A percentile compares a stretch with the other conserved stretches of the same genome.
These are phyloP conservation scores for Aurelia sp. DNA, from an alignment of 30 jellyfish, hydroid and myxozoan species.

Conservation along the genomic window DNA sequence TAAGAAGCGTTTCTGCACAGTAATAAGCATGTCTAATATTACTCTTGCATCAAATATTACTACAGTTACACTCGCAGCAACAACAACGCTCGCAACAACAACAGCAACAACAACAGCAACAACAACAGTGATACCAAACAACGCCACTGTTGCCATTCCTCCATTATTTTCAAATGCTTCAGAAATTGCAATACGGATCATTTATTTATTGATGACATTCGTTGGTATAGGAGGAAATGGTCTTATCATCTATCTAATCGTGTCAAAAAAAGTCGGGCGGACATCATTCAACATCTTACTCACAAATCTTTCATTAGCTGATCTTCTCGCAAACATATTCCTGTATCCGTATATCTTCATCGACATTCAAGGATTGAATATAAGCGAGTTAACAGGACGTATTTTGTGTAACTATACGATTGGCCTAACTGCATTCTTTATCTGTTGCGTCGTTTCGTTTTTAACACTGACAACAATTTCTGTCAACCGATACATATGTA, in stretches of 20 bases:
- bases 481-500: conserved; percentile 52
- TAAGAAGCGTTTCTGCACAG: no score
- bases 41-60: no score
- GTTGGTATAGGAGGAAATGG: conserved; percentile 45
- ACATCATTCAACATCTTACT: conserved; percentile 49
- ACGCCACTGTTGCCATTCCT: neutral
- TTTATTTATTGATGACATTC: conserved; percentile 17
- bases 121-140: no score
- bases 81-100: no score
- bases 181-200: neutral
- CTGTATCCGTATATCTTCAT: conserved; percentile 58
- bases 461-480: conserved; percentile 44
- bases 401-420: conserved; percentile 42
- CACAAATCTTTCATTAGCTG: conserved; percentile 48
- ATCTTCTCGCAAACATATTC: conserved; percentile 33
- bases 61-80: no score
- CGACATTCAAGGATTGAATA: conserved; percentile 31
- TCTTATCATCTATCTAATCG: conserved; percentile 16
- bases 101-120: no score
- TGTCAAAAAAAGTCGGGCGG: conserved; percentile 32
- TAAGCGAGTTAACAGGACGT: conserved; percentile 1
- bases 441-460: conserved; percentile 49
- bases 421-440: conserved; percentile 35
- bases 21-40: no score
- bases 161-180: conserved; percentile 23